A percentile compares a stretch with the other conserved stretches of the same genome.
phyloP scores from a whole-genome alignment of 2,113 vertebrate genomes.

The Spheniscus mendiculus region DNA sequence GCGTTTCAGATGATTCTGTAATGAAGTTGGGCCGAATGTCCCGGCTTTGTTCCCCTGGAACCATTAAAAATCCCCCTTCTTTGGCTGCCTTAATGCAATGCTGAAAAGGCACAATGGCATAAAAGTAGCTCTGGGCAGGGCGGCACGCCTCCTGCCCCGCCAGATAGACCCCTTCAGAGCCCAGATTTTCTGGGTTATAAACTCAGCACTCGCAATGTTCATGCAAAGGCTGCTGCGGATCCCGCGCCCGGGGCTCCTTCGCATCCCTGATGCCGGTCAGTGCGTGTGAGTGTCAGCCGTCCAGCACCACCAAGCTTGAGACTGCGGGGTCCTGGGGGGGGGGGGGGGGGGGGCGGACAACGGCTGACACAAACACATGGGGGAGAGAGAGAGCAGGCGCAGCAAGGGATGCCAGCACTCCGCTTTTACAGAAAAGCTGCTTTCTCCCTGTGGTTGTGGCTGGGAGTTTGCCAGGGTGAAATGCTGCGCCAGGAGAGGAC shows the following conservation, averaged over 20 bases:
- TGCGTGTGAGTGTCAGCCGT: neutral
- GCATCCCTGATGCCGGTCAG: accelerated
- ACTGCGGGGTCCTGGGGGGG: too few species aligned
- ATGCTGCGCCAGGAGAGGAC: accelerated
- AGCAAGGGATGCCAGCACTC: neutral
- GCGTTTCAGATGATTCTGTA: conserved; percentile 56
- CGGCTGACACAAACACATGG: accelerated
- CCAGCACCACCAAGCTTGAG: neutral
- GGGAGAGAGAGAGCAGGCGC: neutral
- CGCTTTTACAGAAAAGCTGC: neutral
- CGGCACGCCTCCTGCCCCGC: conserved; percentile 33
- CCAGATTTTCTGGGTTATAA: conserved; percentile 23
- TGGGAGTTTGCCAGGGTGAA: neutral
- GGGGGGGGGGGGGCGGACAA: too few species aligned
- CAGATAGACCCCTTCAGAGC: conserved; percentile 42
- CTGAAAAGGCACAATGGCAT: conserved; percentile 65
- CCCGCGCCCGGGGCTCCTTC: neutral
- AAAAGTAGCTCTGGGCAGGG: conserved; percentile 43
- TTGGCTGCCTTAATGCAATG: conserved; percentile 12
- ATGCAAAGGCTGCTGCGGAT: neutral
- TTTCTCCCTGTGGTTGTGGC: accelerated
- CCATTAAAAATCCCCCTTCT: conserved; percentile 59
- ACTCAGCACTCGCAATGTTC: neutral
- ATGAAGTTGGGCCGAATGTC: conserved; percentile 61
- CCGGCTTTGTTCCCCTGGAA: conserved; percentile 54